phyloP scores from a whole-genome alignment of 2,113 vertebrate species.

The Puma concolor region DNA sequence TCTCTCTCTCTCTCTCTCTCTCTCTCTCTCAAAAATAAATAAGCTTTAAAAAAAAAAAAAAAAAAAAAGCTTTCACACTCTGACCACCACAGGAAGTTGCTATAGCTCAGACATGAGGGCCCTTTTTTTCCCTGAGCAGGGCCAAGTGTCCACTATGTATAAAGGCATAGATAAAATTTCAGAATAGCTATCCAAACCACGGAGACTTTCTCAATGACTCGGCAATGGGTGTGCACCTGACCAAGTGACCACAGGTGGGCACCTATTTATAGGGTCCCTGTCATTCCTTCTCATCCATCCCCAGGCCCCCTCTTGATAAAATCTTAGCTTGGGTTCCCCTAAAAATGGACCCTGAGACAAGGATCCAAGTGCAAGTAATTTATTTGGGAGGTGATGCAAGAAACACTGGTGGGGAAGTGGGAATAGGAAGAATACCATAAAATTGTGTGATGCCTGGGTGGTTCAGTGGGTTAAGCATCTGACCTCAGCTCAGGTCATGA shows the following conservation, averaged over 20 bases:
- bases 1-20: too few species aligned
- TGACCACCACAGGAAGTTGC: background rate
- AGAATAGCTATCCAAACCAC: background rate
- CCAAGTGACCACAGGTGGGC: background rate
- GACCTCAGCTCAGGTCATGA: too few species aligned
- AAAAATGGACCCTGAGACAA: background rate
- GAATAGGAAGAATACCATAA: background rate
- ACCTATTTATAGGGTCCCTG: background rate
- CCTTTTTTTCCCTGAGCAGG: background rate
- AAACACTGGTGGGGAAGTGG: background rate
- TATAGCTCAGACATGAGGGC: background rate
- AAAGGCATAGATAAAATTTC: background rate
- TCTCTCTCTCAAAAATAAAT: too few species aligned
- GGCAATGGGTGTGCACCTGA: background rate
- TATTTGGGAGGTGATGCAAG: background rate
- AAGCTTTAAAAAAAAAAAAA: too few species aligned
- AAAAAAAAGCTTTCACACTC: background rate
- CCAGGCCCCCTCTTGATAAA: background rate
- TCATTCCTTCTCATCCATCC: background rate
- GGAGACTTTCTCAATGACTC: background rate
- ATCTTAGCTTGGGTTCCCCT: background rate
- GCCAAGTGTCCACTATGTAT: background rate
- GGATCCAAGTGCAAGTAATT: background rate
- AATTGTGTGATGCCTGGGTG: background rate
- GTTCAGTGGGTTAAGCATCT: too few species aligned